A percentile compares a stretch with the other conserved stretches of the same genome.
Conservation (phyloP, 2,888 invertebrate genomes). For the Drosophila niveifrons region DNA sequence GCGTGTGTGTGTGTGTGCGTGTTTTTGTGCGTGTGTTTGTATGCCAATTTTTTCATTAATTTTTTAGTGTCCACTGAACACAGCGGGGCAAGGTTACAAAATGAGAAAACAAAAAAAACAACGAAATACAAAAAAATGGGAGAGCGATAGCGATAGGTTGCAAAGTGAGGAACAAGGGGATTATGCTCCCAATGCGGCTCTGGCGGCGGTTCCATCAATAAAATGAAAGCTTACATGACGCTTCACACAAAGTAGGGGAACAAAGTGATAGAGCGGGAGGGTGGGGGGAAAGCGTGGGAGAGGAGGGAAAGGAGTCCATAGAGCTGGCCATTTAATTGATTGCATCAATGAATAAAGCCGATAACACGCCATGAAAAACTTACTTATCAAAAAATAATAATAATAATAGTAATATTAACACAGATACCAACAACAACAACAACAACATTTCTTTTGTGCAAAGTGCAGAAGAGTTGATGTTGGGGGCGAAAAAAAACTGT, state of each 20-base stretch:
- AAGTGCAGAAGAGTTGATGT: neutral
- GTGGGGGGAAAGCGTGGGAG: no score
- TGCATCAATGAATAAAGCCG: conserved; percentile 43
- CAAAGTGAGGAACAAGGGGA: conserved; percentile 26
- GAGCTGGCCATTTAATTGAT: conserved; percentile 60
- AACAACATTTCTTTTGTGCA: neutral
- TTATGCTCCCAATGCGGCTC: conserved; percentile 43
- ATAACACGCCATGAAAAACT: conserved; percentile 13
- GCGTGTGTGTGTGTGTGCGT: conserved; percentile 6
- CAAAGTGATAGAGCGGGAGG: neutral
- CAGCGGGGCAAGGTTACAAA: neutral
- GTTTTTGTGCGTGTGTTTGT: conserved; percentile 26
- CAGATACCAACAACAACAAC: neutral
- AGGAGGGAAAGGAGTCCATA: conserved; percentile 14
- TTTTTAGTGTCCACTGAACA: conserved; percentile 65
- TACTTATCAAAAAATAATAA: conserved; percentile 14
- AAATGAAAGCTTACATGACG: conserved; percentile 22
- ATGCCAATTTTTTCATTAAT: conserved; percentile 75
- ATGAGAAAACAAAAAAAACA: no score
- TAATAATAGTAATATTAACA: neutral
- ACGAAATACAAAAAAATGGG: neutral
- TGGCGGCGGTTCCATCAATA: conserved; percentile 42
- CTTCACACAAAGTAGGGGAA: neutral
- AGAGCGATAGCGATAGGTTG: neutral
- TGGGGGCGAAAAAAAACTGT: neutral